A percentile compares a stretch with the other conserved stretches of the same genome.
These are phyloP conservation scores for Zygaena filipendulae DNA, from an alignment of 2,888 invertebrate genomes.

Conservation along the genomic window DNA sequence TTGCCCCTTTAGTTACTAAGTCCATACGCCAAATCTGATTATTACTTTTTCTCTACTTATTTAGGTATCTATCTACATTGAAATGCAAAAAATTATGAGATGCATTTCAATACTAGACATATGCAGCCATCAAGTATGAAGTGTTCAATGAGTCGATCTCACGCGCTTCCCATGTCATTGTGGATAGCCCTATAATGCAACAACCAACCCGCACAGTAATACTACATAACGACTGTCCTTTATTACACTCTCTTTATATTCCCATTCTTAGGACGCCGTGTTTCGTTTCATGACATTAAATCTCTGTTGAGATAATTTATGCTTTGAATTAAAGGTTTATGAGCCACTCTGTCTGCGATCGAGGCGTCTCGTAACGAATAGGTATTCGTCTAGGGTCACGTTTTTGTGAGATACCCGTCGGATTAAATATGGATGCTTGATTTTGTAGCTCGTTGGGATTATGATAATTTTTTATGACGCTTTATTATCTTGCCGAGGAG, in stretches of 20 bases:
- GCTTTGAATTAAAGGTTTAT: slow-evolving; percentile 50
- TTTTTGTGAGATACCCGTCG: slow-evolving; percentile 48
- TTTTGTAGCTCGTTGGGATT: slow-evolving; percentile 22
- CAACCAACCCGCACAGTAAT: slow-evolving; percentile 23
- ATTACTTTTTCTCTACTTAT: too few relatives aligned
- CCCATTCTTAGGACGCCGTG: slow-evolving; percentile 31
- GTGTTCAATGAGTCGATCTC: too few relatives aligned
- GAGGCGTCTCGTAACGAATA: slow-evolving; percentile 16
- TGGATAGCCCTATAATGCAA: too few relatives aligned
- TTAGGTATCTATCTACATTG: too few relatives aligned
- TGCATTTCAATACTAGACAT: too few relatives aligned
- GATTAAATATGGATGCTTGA: slow-evolving; percentile 37
- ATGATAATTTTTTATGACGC: slow-evolving; percentile 34
- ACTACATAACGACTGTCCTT: slow-evolving; percentile 39
- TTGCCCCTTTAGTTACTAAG: too few relatives aligned
- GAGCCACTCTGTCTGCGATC: slow-evolving; percentile 46
- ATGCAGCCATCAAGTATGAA: too few relatives aligned
- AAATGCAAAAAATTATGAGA: too few relatives aligned
- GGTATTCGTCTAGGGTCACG: slow-evolving; percentile 31
- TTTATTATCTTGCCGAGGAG: slow-evolving; percentile 2
- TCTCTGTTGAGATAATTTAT: slow-evolving; percentile 48
- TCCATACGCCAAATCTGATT: too few relatives aligned
- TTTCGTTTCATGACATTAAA: slow-evolving; percentile 44
- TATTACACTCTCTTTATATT: slow-evolving; percentile 27
- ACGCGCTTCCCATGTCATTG: too few relatives aligned